A percentile compares a stretch with the other conserved stretches of the same genome.
Evolutionary conservation across 2,113 vertebrate species (phyloP).

Genomic region (Myrmecobius fasciatus): DNA sequence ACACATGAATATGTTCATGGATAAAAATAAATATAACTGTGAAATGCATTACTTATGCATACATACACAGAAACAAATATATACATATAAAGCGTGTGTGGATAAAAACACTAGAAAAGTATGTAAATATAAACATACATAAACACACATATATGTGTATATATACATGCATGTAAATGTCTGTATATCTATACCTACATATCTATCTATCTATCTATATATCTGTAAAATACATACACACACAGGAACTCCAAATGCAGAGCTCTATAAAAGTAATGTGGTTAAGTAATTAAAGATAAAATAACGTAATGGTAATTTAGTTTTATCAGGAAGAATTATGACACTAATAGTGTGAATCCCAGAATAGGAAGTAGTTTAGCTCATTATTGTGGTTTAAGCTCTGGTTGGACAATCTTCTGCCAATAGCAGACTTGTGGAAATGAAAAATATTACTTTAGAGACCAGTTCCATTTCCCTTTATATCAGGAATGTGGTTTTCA

Average conservation of each 20-base stretch:
- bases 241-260: not conserved
- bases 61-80: too few species aligned
- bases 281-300: not conserved
- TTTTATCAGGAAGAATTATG: not conserved
- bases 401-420: constrained; percentile 14
- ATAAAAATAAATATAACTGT: too few species aligned
- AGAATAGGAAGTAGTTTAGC: not conserved
- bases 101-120: too few species aligned
- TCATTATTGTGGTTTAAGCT: constrained; percentile 27
- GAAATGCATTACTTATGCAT: too few species aligned
- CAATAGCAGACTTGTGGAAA: constrained; percentile 8
- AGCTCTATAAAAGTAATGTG: not conserved
- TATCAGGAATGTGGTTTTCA: not conserved
- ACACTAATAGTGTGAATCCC: not conserved
- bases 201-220: too few species aligned
- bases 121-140: too few species aligned
- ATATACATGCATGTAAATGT: too few species aligned
- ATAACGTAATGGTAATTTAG: not conserved
- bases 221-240: too few species aligned
- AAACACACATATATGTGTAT: too few species aligned
- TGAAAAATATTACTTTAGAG: not conserved
- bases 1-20: not conserved
- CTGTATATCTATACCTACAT: too few species aligned
- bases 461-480: constrained; percentile 12
- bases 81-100: too few species aligned